Percentiles rank a stretch among this genome's conserved stretches.
phyloP scores from a whole-genome alignment of 2,797 vertebrate species.

The Austrolebias charrua region DNA sequence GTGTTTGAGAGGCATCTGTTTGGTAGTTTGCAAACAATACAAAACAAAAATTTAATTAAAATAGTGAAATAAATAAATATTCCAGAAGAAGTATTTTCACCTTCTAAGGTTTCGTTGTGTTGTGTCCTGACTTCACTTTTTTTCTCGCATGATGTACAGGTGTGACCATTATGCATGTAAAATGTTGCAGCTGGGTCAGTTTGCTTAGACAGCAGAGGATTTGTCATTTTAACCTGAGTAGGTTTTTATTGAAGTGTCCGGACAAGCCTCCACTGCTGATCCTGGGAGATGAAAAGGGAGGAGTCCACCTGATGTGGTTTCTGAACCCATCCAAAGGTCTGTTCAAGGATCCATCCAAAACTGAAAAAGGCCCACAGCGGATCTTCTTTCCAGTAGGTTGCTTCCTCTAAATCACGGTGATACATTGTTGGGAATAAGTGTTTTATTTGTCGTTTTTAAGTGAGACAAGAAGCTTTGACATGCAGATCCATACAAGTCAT shows the following conservation, averaged over 20 bases:
- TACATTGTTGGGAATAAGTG: not conserved
- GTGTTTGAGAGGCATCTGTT: slow-evolving; percentile 63
- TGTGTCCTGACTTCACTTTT: slow-evolving; percentile 45
- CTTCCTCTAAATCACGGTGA: not conserved
- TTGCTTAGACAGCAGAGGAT: not conserved
- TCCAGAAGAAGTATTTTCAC: not conserved
- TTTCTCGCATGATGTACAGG: slow-evolving; percentile 54
- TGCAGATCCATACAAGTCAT: too few species aligned
- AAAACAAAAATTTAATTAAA: not conserved
- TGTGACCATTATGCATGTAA: slow-evolving; percentile 5
- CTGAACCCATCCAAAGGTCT: slow-evolving; percentile 62
- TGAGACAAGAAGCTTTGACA: too few species aligned
- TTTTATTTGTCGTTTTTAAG: too few species aligned
- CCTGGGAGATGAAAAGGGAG: slow-evolving; percentile 73
- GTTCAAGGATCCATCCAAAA: slow-evolving; percentile 62
- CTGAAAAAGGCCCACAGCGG: slow-evolving; percentile 40
- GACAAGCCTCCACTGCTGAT: slow-evolving; percentile 61
- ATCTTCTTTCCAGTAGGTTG: slow-evolving; percentile 69
- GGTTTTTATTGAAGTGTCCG: slow-evolving; percentile 44
- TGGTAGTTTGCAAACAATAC: slow-evolving; percentile 17
- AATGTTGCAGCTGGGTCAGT: not conserved
- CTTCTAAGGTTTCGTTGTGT: slow-evolving; percentile 55
- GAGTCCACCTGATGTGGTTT: slow-evolving; percentile 68
- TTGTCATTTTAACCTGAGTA: slow-evolving; percentile 1
- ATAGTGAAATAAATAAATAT: too few species aligned